Evolutionary conservation across 1,140 invertebrate genomes (phyloP).

Genomic region (Saccostrea echinata): DNA sequence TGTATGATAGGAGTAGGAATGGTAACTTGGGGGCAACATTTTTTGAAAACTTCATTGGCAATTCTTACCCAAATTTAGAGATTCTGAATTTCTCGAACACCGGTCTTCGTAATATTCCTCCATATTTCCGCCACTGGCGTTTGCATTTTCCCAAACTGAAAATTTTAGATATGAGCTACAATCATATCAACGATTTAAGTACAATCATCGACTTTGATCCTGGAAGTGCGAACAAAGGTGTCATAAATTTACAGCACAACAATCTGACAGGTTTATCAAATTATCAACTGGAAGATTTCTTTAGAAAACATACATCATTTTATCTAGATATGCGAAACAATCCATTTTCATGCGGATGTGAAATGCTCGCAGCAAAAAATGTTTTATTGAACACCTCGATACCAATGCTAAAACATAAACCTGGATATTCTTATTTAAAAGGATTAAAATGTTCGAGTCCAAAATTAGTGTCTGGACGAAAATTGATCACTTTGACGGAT

Average conservation of each 20-base stretch:
- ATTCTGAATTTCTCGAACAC: conserved; percentile 46
- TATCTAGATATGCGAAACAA: conserved; percentile 53
- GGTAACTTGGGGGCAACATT: conserved; percentile 1
- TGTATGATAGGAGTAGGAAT: conserved; percentile 27
- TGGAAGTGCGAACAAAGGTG: neutral
- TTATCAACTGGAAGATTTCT: neutral
- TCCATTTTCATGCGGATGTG: conserved; percentile 58
- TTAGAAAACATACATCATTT: conserved; percentile 19
- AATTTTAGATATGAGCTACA: conserved; percentile 47
- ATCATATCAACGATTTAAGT: conserved; percentile 49
- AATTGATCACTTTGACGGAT: conserved; percentile 39
- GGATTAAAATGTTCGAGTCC: conserved; percentile 52
- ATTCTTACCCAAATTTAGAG: conserved; percentile 44
- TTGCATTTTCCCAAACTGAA: conserved; percentile 45
- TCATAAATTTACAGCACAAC: conserved; percentile 51
- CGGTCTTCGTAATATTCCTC: conserved; percentile 35
- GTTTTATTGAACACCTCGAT: conserved; percentile 15
- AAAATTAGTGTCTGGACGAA: conserved; percentile 22
- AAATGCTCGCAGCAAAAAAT: conserved; percentile 48
- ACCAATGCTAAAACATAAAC: neutral
- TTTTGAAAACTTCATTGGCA: neutral
- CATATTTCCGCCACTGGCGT: conserved; percentile 48
- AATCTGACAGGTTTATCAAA: conserved; percentile 26
- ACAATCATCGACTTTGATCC: conserved; percentile 36
- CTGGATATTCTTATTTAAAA: conserved; percentile 47